Base-by-base conservation (phyloP, 2,888 invertebrate genomes). In the Neocrepidodera transversa region DNA sequence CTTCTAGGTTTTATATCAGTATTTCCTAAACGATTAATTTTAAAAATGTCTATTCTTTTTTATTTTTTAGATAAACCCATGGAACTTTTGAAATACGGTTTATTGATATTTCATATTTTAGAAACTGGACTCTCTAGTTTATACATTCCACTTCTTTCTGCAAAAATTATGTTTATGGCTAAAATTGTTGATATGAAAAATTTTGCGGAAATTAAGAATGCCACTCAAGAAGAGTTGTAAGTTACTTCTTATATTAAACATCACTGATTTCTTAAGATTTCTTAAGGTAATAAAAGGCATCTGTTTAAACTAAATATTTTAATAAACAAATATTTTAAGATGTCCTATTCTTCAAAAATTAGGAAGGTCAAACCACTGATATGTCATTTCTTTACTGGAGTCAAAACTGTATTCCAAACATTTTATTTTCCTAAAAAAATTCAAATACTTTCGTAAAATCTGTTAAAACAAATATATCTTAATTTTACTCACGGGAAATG, bases 361-460 rank as follows among this genome's bases (percentile, higher is more conserved):
- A 0, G 81, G 81, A 8, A 84, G 80, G 71, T 86, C 85, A 65
- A 86, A 86, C 85, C 85, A 86, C 67, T 86, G 85, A 71, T 82
- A 83, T 0, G 57, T 2, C 66, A 79, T 78, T 6, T 74, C 66
- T 7, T 77, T 69, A 1, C 54, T 73, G 6, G 66, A 74, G 60
- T 86, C 79, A 49, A 79, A 81, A 30, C 74, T 74, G 65, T 85
- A 83, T 60, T 82, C 76, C 6, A 82, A 28, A 68, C 86, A 86
- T 72, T 74, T 74, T 58, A 52, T 57, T 10, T 58, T 67, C 48
- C 74, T 74, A 54, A 61, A 70, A 70, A 11, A 28, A 42, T 3
- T 11, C 10, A 36, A 42, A 32, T 16, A 26, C n/a, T 45, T 14
- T 47, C 30, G 1, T 14, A 6, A 18, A 11, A 7, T 4, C 18